Evolutionary conservation across 2,888 invertebrate species (phyloP), one percentile per base, ranked within the genome.

Genomic region (Empis stercorea): DNA sequence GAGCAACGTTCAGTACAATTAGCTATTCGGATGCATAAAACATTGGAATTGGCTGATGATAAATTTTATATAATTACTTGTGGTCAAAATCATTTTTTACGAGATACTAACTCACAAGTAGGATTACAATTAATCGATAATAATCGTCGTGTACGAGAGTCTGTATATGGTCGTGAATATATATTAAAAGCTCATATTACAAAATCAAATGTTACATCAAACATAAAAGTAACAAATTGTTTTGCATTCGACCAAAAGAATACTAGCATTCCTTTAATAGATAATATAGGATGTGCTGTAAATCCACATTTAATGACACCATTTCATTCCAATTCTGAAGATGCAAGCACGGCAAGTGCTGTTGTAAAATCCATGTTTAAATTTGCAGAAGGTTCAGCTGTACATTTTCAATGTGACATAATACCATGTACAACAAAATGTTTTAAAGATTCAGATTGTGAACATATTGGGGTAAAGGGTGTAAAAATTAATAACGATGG

Each of bases 51-150:
- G 60, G 89, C 89, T 16, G 91, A 92, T 66, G 93, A 93, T 74
- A 92, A 92, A 72, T 87, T 87, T 70, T 93, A 89, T 73, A 87
- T 91, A 59, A 91, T 93, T 65, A 92, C 91, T 40, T 93, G 92
- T 65, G 91, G 91, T 58, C 89, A 89, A 70, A 83, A 88, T 41
- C 87, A 88, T 59, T 91, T 87, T 71, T 79, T 87, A 57, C 83
- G 79, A n/a, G n/a, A 89, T 71, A 87, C 89, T 74, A 87, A 88
- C 51, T 87, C 88, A 42, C 74, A 87, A 55, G 88, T 89, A 48
- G 84, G 87, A 40, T 71, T 92, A 56, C 79, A 84, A 63, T 77
- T 92, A 65, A 70, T 88, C 68, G 82, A 84, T 57, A 78, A 81
- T 55, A 81, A 79, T 54, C 76, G 76, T 55, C 81, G 81, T 67